Evolutionary conservation across 2,113 vertebrate genomes (phyloP).

Genomic region (Spermophilus dauricus): DNA sequence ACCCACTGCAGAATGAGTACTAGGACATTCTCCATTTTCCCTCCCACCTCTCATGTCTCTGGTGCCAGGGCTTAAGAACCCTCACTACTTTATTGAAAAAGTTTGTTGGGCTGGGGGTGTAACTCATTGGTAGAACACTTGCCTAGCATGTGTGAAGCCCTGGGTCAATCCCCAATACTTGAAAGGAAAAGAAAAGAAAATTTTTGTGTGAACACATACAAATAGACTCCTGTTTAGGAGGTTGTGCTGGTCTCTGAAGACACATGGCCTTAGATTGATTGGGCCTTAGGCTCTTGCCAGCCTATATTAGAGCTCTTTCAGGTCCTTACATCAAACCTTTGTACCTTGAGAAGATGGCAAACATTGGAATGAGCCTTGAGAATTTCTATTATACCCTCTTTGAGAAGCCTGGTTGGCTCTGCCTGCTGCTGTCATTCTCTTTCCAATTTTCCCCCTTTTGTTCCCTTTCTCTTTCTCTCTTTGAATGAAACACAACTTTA

Average conservation of each 20-base stretch:
- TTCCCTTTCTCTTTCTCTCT: constrained; percentile 10
- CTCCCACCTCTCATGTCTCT: neutral
- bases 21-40: neutral
- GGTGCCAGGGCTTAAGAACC: neutral
- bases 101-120: neutral
- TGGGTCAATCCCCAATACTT: no score
- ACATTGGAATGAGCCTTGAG: neutral
- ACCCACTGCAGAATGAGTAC: neutral
- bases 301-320: neutral
- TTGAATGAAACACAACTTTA: constrained; percentile 19
- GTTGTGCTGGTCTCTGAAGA: neutral
- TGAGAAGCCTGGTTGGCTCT: neutral
- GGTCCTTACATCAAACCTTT: neutral
- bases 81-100: constrained; percentile 10
- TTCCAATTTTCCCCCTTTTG: neutral
- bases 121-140: no score
- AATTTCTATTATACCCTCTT: neutral
- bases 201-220: neutral
- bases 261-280: neutral
- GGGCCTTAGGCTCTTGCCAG: neutral
- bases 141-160: no score
- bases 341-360: neutral
- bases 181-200: neutral
- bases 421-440: neutral
- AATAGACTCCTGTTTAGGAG: neutral